Conservation (phyloP, 37 sponge, comb jelly and placozoan genomes). For the Chondrosia reniformis region DNA sequence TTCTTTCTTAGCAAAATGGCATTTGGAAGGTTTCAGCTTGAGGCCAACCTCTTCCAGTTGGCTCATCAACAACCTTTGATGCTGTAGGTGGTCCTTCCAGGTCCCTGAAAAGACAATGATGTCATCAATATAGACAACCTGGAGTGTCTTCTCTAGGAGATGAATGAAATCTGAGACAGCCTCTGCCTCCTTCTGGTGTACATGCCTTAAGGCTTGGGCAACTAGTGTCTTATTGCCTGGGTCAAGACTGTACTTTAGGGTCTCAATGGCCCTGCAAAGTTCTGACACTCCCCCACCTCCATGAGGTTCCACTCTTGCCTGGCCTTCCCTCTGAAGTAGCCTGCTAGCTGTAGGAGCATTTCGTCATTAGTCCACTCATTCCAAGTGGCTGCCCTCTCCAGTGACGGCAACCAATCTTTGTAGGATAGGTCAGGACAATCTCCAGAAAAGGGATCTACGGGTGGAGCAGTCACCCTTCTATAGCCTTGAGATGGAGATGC, state of each 20-base stretch:
- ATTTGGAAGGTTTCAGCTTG: constrained; percentile 37
- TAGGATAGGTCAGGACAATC: constrained; percentile 8
- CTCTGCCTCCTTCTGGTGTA: constrained; percentile 16
- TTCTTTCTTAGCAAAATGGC: constrained; percentile 14
- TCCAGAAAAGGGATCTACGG: constrained; percentile 32
- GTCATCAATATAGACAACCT: constrained; percentile 41
- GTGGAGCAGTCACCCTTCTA: constrained; percentile 30
- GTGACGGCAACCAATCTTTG: constrained; percentile 36
- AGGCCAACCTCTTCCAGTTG: neutral
- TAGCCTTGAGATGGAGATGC: neutral
- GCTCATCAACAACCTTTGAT: neutral
- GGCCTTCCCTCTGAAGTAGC: constrained; percentile 40
- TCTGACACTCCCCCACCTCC: constrained; percentile 8
- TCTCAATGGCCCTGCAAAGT: neutral
- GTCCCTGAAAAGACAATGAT: constrained; percentile 32
- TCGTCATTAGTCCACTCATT: constrained; percentile 43
- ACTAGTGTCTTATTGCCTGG: constrained; percentile 24
- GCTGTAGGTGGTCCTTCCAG: constrained; percentile 28
- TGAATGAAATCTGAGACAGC: constrained; percentile 30
- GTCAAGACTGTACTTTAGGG: constrained; percentile 10
- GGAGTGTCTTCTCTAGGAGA: constrained; percentile 31
- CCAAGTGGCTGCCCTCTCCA: constrained; percentile 31
- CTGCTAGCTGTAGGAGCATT: constrained; percentile 37
- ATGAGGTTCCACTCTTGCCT: constrained; percentile 41
- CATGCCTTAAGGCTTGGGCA: constrained; percentile 42